Evolutionary conservation across 2,113 vertebrate species (phyloP), one percentile per base, ranked within the genome.

Genomic region (Gracilinanus agilis): DNA sequence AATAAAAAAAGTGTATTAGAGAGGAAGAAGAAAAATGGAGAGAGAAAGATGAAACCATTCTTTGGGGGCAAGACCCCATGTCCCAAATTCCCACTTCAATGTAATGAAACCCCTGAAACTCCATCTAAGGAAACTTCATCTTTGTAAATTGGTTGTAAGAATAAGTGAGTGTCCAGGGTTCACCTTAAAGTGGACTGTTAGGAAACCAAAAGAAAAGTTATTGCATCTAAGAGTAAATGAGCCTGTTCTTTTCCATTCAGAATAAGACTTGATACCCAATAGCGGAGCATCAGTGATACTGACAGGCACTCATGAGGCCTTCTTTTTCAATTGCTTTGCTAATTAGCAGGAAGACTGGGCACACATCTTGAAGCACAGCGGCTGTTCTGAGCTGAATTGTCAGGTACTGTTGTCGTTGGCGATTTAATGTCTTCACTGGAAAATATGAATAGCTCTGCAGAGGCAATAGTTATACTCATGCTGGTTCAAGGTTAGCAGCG

Each of bases 371-470:
- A 56, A 95, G 2, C 34, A 89, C 93, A 93, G 21, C 54, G 34
- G 95, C 88, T 93, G 88, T 97, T 97, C 61, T 89, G 4, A 55
- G 94, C 97, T 94, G 96, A 95, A 96, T 95, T 93, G 13, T 96
- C 90, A 97, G 61, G 54, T 9, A 93, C 61, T 75, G 88, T 90
- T 12, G 0, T 91, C n/a, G 92, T 49, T 3, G 2, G 24, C 90
- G 90, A 90, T 93, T 97, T 95, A 55, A 90, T 58, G 92, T 75
- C 91, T 44, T 96, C 96, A 61, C 55, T 90, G 95, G 92, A 89
- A 93, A 90, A 13, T 49, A 91, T n/a, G 61, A 96, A 93, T 75
- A 96, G 29, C 88, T 92, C 95, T 90, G 10, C 40, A 54, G 29
- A 97, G 93, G 92, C 5, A 94, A 89, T 53, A 96, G 54, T 92